Conservation (phyloP, 2,888 invertebrate genomes). For the Nomada fabriciana region DNA sequence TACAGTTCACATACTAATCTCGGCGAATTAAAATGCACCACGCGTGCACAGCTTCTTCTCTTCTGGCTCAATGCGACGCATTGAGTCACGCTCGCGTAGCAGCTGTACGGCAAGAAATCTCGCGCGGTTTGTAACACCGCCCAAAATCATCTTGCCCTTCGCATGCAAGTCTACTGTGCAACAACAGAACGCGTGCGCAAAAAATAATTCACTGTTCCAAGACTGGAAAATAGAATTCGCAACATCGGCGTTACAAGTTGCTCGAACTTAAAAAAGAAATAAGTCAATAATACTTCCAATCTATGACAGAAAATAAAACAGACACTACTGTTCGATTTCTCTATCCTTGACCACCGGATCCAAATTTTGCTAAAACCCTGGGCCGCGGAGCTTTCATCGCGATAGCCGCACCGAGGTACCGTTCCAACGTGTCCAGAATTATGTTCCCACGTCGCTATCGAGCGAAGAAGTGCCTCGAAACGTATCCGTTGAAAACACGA, state of each 20-base stretch:
- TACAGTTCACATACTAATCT: conserved; percentile 60
- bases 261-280: no score
- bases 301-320: no score
- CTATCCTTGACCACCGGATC: background rate
- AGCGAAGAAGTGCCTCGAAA: conserved; percentile 22
- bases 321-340: background rate
- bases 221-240: no score
- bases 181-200: no score
- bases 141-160: background rate
- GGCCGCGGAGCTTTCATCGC: conserved; percentile 20
- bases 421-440: conserved; percentile 14
- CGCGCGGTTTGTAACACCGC: background rate
- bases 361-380: conserved; percentile 18
- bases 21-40: conserved; percentile 55
- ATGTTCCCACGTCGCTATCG: conserved; percentile 22
- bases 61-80: conserved; percentile 32
- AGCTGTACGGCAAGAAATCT: conserved; percentile 7
- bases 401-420: conserved; percentile 26
- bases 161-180: no score
- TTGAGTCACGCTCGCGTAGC: conserved; percentile 31
- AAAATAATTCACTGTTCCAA: no score
- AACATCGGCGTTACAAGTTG: no score
- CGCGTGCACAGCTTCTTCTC: conserved; percentile 22
- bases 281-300: no score
- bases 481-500: conserved; percentile 35